phyloP scores from a whole-genome alignment of 2,113 vertebrate genomes.

The Ahaetulla prasina region DNA sequence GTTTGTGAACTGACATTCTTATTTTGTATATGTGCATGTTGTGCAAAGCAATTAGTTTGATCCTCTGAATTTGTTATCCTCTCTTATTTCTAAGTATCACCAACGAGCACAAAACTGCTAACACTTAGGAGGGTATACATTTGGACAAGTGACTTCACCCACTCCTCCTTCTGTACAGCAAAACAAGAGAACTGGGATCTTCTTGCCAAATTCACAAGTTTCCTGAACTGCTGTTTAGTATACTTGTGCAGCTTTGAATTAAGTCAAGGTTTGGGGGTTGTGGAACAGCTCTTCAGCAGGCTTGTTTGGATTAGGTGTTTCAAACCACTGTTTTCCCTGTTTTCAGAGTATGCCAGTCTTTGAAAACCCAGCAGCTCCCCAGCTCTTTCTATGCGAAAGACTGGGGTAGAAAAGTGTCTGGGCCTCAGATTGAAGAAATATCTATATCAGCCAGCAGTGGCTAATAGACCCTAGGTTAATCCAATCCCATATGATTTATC shows the following conservation, averaged over 20 bases:
- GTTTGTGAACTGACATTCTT: neutral
- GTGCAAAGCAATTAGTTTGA: neutral
- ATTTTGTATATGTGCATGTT: neutral
- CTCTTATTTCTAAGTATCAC: neutral
- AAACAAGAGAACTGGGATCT: neutral
- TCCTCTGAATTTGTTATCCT: neutral
- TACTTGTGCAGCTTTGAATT: neutral
- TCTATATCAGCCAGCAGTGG: neutral
- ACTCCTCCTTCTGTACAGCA: neutral
- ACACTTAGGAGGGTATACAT: neutral
- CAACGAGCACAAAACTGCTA: neutral
- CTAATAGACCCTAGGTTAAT: neutral
- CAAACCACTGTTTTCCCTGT: neutral
- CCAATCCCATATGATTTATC: neutral
- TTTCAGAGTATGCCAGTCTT: neutral
- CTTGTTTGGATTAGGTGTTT: neutral
- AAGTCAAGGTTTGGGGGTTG: neutral
- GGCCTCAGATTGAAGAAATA: neutral
- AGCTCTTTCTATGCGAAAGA: neutral
- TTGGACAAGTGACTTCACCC: neutral
- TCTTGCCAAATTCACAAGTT: neutral
- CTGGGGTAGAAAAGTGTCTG: neutral
- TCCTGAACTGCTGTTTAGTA: neutral
- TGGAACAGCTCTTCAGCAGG: neutral
- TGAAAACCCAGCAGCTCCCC: neutral